Evolutionary conservation across 2,888 invertebrate genomes (phyloP).

Genomic region (Unio pictorum): DNA sequence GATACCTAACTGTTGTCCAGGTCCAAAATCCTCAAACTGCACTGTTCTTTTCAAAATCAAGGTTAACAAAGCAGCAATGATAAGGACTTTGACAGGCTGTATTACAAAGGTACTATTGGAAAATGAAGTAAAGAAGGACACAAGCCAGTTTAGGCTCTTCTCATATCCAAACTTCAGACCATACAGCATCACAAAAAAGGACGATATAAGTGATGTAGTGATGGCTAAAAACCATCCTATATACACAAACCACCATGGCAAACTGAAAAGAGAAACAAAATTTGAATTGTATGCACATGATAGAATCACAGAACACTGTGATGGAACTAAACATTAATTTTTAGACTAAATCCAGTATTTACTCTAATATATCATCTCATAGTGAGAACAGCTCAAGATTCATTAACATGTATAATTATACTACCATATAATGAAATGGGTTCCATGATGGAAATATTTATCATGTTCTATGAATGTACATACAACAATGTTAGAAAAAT

Average conservation of each 20-base stretch:
- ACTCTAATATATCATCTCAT: no score
- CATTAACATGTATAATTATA: no score
- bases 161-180: conserved; percentile 61
- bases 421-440: no score
- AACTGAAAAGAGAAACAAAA: conserved; percentile 21
- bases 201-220: conserved; percentile 35
- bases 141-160: conserved; percentile 56
- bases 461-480: no score
- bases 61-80: conserved; percentile 35
- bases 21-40: conserved; percentile 26
- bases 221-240: conserved; percentile 50
- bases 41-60: conserved; percentile 42
- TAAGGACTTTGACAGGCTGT: conserved; percentile 51
- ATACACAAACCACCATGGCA: conserved; percentile 63
- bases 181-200: conserved; percentile 60
- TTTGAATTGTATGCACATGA: no score
- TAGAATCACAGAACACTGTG: no score
- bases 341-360: no score
- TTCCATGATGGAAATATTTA: no score
- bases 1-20: conserved; percentile 14
- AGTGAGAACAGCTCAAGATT: no score
- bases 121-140: conserved; percentile 57
- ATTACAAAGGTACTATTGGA: conserved; percentile 39
- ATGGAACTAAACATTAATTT: no score
- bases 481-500: no score